phyloP scores from a whole-genome alignment of 2,888 invertebrate genomes.

The Netelia melanura region DNA sequence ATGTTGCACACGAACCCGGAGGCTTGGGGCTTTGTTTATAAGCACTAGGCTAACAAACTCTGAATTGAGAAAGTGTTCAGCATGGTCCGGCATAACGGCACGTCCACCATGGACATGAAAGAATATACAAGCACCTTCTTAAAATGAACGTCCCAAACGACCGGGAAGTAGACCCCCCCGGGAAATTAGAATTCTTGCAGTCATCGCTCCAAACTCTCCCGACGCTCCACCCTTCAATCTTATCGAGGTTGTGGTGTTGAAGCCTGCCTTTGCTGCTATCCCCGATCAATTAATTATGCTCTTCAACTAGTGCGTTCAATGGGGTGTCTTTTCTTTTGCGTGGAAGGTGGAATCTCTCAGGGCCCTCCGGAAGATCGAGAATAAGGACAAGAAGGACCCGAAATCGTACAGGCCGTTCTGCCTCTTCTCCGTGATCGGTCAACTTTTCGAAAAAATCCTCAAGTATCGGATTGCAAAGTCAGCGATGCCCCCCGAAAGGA shows the following conservation, averaged over 20 bases:
- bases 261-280: no score
- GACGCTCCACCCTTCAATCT: conserved; percentile 40
- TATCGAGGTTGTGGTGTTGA: no score
- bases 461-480: not conserved
- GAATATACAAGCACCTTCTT: conserved; percentile 57
- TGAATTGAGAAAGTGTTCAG: conserved; percentile 47
- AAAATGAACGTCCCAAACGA: conserved; percentile 65
- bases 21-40: conserved; percentile 67
- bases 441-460: conserved; percentile 63
- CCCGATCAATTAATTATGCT: no score
- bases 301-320: no score
- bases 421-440: conserved; percentile 56
- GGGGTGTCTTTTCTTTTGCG: no score
- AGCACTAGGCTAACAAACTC: conserved; percentile 57
- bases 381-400: conserved; percentile 51
- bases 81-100: conserved; percentile 28
- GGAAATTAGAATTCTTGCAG: conserved; percentile 38
- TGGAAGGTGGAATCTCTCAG: conserved; percentile 22
- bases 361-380: conserved; percentile 26
- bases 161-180: conserved; percentile 9
- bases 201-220: conserved; percentile 6
- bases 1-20: conserved; percentile 62
- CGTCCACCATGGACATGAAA: conserved; percentile 34
- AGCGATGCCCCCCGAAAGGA: not conserved
- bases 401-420: conserved; percentile 61